Conservation (phyloP, 2,113 vertebrate genomes). For the Ranitomeya imitator region DNA sequence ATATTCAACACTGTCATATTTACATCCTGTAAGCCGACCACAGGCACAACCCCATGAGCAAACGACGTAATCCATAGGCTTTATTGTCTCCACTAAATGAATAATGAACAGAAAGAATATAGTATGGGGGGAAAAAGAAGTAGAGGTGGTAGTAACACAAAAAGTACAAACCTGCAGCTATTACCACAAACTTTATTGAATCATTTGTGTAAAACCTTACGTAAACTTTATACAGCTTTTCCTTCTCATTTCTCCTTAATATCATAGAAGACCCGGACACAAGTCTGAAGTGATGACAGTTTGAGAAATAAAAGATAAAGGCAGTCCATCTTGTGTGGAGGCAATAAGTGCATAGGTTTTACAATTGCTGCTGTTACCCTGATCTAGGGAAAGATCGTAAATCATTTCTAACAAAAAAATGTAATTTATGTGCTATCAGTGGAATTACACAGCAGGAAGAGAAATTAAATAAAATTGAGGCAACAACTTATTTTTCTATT, state of each 20-base stretch:
- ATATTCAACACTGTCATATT: constrained; percentile 25
- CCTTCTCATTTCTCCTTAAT: no score
- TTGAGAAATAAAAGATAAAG: not conserved
- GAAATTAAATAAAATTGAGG: not conserved
- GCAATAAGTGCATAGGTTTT: not conserved
- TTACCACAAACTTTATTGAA: not conserved
- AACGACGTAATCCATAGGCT: not conserved
- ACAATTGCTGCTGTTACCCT: not conserved
- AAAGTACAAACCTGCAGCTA: not conserved
- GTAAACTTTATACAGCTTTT: no score
- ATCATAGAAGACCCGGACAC: no score
- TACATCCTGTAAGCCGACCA: constrained; percentile 31
- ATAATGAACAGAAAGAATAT: not conserved
- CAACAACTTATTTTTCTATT: not conserved
- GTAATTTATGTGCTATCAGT: constrained; percentile 13
- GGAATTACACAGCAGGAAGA: not conserved
- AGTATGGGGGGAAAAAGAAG: not conserved
- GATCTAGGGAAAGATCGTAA: not conserved
- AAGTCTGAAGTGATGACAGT: no score
- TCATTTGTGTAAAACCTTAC: no score
- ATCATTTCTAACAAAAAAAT: not conserved
- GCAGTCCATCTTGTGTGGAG: not conserved
- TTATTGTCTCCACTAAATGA: not conserved
- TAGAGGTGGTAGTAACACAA: not conserved
- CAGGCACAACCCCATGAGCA: constrained; percentile 20